Base-by-base conservation (phyloP, 2,797 vertebrate species). In the Eulemur mongoz region DNA sequence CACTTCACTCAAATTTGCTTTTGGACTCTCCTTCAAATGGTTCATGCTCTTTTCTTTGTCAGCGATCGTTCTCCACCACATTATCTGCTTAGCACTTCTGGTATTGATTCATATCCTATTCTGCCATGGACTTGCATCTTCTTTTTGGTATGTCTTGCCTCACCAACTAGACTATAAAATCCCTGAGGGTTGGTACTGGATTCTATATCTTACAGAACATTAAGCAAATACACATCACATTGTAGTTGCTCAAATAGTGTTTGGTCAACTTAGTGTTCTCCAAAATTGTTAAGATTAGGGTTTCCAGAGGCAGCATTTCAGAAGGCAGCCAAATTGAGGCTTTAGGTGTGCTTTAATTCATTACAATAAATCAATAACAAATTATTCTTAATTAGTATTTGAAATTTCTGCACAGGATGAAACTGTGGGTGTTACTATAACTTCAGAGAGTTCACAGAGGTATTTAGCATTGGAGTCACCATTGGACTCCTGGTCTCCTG, bases 351-450 rank as follows among this genome's bases (percentile, higher is more conserved):
- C 59, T 91, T 81, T 70, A 81, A 30, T 82, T 96, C 32, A 80
- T 94, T 89, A 87, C 25, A 59, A n/a, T 93, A 80, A 93, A 86
- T 96, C 72, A 95, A 93, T 73, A 6, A 93, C 94, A 96, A 84
- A 91, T 86, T 18, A 93, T 89, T 95, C 48, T 94, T 95, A 79
- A 89, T 85, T 88, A 86, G 43, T 70, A 83, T 91, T 27, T 91
- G 59, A 54, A 50, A 93, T 86, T 96, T 95, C 82, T 85, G 27
- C 18, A 81, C 35, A 57, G 23, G 40, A 92, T 86, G 4, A 23
- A 95, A 80, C 40, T 86, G 0, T 7, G 12, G 30, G 4, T 96
- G n/a, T 83, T 7, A n/a, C n/a, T 88, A n/a, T 83, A 85, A 81
- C 70, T 52, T 50, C 30, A 65, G 15, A 52, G 73, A 92, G 48